Evolutionary conservation across 2,888 invertebrate genomes (phyloP).

Genomic region (Parelbella ahira): DNA sequence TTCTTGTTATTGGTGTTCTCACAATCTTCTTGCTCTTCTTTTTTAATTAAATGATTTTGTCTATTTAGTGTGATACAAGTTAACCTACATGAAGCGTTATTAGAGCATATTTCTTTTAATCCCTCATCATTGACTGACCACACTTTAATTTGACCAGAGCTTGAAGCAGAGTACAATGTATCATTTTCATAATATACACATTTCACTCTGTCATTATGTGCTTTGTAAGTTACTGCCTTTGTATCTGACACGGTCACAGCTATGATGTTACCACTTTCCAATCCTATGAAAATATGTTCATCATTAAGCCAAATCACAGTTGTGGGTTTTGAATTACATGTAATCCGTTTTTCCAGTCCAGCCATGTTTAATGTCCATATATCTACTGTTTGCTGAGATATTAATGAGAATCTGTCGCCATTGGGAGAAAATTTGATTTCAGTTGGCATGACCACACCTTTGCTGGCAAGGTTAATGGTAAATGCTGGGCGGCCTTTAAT

Average conservation of each 20-base stretch:
- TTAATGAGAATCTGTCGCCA: conserved; percentile 88
- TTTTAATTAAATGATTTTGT: conserved; percentile 61
- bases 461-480: conserved; percentile 90
- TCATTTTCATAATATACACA: conserved; percentile 79
- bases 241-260: conserved; percentile 78
- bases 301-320: conserved; percentile 85
- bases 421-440: conserved; percentile 87
- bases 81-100: conserved; percentile 85
- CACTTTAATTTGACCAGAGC: conserved; percentile 88
- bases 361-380: conserved; percentile 91
- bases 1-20: conserved; percentile 29
- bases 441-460: conserved; percentile 73
- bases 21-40: conserved; percentile 57
- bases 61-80: conserved; percentile 85
- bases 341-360: conserved; percentile 83
- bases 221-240: conserved; percentile 66
- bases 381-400: conserved; percentile 86
- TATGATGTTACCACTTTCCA: conserved; percentile 86
- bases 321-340: conserved; percentile 85
- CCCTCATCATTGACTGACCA: conserved; percentile 77
- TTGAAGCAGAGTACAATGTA: conserved; percentile 85
- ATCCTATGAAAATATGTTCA: conserved; percentile 83
- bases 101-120: conserved; percentile 77
- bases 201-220: conserved; percentile 85
- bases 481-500: conserved; percentile 95